Evolutionary conservation across 2,113 vertebrate genomes (phyloP).

Genomic region (Macroglossus sobrinus): DNA sequence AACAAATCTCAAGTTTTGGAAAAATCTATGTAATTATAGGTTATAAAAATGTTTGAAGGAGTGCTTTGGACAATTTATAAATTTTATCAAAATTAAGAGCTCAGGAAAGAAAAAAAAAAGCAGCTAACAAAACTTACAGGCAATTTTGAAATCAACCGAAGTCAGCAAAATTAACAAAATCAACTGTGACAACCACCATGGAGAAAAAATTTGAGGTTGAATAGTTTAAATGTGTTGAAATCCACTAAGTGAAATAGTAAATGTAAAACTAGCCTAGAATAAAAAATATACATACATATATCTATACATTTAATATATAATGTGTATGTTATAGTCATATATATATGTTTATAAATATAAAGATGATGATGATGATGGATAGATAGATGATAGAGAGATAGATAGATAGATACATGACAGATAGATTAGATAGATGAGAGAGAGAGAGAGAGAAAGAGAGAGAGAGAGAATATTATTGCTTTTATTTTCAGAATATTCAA

Average conservation of each 20-base stretch:
- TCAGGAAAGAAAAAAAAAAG: too few relatives aligned
- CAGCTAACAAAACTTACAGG: too few relatives aligned
- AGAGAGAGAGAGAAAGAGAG: not conserved
- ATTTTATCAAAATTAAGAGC: not conserved
- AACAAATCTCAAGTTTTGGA: not conserved
- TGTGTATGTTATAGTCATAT: not conserved
- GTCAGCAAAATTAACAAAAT: not conserved
- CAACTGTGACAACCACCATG: not conserved
- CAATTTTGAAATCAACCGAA: constrained; percentile 2
- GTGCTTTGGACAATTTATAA: not conserved
- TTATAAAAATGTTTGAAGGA: not conserved
- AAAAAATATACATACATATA: not conserved
- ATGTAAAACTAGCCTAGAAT: not conserved
- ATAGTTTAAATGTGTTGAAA: not conserved
- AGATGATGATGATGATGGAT: not conserved
- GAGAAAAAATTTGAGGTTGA: not conserved
- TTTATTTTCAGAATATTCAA: not conserved
- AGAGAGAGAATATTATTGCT: not conserved
- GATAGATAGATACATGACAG: too few relatives aligned
- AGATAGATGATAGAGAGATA: not conserved
- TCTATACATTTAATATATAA: not conserved
- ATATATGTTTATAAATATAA: not conserved
- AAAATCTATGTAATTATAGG: not conserved
- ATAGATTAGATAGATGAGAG: not conserved
- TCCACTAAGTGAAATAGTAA: not conserved